Base-by-base conservation (phyloP, 2,797 vertebrate genomes). In the Sparus aurata region DNA sequence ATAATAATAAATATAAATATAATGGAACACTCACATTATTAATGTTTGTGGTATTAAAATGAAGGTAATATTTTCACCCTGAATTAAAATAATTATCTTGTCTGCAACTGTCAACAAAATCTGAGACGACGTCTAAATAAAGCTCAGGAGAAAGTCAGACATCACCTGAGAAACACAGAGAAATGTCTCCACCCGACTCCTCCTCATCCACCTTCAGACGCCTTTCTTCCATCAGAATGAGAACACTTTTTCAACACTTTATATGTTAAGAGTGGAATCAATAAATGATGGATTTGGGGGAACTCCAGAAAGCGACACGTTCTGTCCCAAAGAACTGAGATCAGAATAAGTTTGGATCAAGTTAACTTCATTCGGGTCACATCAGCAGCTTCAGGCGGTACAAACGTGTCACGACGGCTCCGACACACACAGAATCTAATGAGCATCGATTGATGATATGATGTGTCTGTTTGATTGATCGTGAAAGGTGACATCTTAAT, bases 361-460 rank as follows among this genome's bases (percentile, higher is more conserved):
- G 27, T 69, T 69, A 8, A 11, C 34, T 9, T 4, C 15, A 38
- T 20, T 25, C 20, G 12, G 69, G 17, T 0, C 4, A 27, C 20
- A 43, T 18, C 13, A 15, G 57, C 57, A 59, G 30, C 30, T 58
- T 45, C 12, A 55, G 65, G 16, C 5, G 22, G 53, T n/a, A 27
- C 27, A 46, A 66, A 49, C 12, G 15, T 52, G 52, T 15, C 46
- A n/a, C 57, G 52, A 20, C 43, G 22, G n/a, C 22, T 70, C 49
- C 16, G 23, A 22, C 43, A 67, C 60, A 65, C 65, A 54, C 61
- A 63, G 43, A 74, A 53, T 54, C 59, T 63, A 75, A 73, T 57
- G 58, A 69, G 16, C 52, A 80, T 57, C 61, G 80, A 86, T 66
- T 72, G 52, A 45, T 62, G 43, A 65, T 61, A 53, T 71, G 59